Conservation (phyloP, 2,888 invertebrate genomes). For the Toxonevra muliebris region DNA sequence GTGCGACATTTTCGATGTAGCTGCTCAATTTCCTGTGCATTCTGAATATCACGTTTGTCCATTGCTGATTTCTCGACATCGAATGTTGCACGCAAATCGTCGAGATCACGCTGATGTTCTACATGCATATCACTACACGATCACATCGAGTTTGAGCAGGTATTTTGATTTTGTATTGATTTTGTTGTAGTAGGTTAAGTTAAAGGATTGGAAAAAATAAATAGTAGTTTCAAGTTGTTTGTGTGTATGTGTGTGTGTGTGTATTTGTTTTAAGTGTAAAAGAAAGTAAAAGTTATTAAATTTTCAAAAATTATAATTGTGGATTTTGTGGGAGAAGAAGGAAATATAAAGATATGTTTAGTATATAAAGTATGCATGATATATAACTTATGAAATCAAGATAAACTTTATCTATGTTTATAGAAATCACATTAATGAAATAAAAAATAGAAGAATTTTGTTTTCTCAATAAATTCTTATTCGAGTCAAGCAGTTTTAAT, state of each 20-base stretch:
- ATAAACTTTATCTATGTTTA: too few relatives aligned
- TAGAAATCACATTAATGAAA: too few relatives aligned
- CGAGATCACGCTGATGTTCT: conserved; percentile 62
- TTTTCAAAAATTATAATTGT: background rate
- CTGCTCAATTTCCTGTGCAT: conserved; percentile 68
- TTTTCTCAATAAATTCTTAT: too few relatives aligned
- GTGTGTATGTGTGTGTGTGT: conserved; percentile 1
- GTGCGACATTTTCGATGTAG: conserved; percentile 69
- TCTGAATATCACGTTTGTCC: conserved; percentile 66
- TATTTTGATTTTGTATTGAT: background rate
- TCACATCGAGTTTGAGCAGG: background rate
- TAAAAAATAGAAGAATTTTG: too few relatives aligned
- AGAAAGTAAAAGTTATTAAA: background rate
- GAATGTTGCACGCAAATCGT: conserved; percentile 63
- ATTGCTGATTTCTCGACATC: conserved; percentile 62
- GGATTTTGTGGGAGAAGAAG: background rate
- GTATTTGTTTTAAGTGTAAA: background rate
- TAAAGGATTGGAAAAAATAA: conserved; percentile 10
- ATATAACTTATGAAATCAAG: too few relatives aligned
- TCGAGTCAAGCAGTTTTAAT: too few relatives aligned
- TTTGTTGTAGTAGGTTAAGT: background rate
- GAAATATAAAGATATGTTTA: background rate
- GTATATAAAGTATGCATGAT: background rate
- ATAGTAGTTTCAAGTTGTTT: background rate
- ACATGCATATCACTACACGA: conserved; percentile 66